Evolutionary conservation across 2,888 invertebrate species (phyloP).

Genomic region (Athalia cordata): DNA sequence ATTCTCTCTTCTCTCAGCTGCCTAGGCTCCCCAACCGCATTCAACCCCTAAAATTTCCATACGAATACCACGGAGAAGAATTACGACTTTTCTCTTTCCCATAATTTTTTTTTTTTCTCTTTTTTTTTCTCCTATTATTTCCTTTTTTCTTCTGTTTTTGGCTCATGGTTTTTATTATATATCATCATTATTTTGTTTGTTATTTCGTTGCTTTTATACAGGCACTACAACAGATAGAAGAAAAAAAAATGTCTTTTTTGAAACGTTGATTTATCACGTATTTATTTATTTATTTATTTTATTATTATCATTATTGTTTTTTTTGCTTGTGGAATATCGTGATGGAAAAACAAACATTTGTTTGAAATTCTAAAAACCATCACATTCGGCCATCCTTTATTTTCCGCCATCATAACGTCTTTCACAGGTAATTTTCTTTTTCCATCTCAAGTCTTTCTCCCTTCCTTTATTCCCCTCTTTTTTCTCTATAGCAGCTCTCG

Average conservation of each 20-base stretch:
- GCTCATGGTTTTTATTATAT: neutral
- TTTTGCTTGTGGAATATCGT: too few relatives aligned
- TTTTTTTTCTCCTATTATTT: neutral
- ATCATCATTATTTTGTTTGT: conserved; percentile 1
- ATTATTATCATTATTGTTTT: neutral
- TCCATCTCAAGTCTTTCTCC: too few relatives aligned
- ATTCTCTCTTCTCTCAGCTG: too few relatives aligned
- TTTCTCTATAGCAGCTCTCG: neutral
- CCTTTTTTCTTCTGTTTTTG: neutral
- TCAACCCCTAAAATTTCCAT: conserved; percentile 41
- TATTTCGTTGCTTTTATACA: neutral
- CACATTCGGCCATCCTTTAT: too few relatives aligned
- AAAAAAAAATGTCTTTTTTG: too few relatives aligned
- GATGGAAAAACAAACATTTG: too few relatives aligned
- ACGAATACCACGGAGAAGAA: conserved; percentile 27
- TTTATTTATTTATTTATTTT: neutral
- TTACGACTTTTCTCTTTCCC: conserved; percentile 4
- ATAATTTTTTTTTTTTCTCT: neutral
- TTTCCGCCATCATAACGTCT: too few relatives aligned
- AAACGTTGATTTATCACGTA: neutral
- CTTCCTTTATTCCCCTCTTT: neutral
- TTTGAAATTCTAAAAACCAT: too few relatives aligned
- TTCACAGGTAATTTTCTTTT: too few relatives aligned
- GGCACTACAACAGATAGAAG: too few relatives aligned
- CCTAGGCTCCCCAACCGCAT: conserved; percentile 32